Conservation (phyloP, 2,888 invertebrate genomes). For the Yponomeuta malinellus region DNA sequence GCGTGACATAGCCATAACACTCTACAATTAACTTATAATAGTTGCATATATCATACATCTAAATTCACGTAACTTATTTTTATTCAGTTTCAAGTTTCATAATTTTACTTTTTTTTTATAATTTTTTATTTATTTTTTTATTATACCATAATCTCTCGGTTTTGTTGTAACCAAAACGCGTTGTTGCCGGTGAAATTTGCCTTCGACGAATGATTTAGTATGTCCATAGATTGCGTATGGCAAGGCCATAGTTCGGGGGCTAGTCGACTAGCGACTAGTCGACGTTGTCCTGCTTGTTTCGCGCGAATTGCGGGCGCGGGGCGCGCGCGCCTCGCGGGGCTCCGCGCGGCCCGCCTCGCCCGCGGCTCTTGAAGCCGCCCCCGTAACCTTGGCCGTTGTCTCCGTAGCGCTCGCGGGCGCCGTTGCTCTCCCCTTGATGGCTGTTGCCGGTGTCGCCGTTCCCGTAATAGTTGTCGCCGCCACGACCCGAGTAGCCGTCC, state of each 20-base stretch:
- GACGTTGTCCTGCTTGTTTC: constrained; percentile 52
- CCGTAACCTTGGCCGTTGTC: constrained; percentile 50
- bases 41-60: constrained; percentile 74
- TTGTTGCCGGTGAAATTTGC: constrained; percentile 83
- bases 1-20: constrained; percentile 39
- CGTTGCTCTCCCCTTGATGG: constrained; percentile 20
- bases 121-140: constrained; percentile 48
- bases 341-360: constrained; percentile 53
- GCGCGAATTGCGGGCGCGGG: constrained; percentile 49
- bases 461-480: constrained; percentile 49
- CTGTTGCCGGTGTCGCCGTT: constrained; percentile 61
- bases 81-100: constrained; percentile 73
- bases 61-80: constrained; percentile 74
- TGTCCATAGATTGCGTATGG: constrained; percentile 34
- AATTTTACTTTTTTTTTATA: constrained; percentile 76
- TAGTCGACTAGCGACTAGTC: constrained; percentile 42
- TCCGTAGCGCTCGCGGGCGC: constrained; percentile 63
- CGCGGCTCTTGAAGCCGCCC: constrained; percentile 75
- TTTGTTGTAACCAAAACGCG: constrained; percentile 72
- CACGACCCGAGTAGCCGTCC: constrained; percentile 22
- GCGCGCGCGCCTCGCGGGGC: constrained; percentile 46
- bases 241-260: constrained; percentile 26
- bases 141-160: constrained; percentile 76
- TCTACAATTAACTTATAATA: constrained; percentile 73
- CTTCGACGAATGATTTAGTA: constrained; percentile 78